phyloP scores from a whole-genome alignment of 2,797 vertebrate genomes.

The Urocyon cinereoargenteus region DNA sequence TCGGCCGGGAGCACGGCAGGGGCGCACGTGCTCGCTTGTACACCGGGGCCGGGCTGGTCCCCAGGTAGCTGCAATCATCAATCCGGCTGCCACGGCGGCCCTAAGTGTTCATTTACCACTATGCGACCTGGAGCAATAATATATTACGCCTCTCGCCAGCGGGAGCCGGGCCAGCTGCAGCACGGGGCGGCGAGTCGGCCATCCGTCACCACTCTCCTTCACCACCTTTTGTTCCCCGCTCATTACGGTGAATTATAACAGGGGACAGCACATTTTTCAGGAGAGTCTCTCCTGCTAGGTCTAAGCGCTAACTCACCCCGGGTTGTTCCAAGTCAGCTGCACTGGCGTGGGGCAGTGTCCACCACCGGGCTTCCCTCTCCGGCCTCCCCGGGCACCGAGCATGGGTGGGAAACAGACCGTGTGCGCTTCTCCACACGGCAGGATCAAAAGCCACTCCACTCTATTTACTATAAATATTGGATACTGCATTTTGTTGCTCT shows the following conservation, averaged over 20 bases:
- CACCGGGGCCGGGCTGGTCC: constrained; percentile 77
- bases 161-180: constrained; percentile 83
- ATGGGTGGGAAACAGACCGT: not conserved
- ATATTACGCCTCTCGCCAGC: constrained; percentile 80
- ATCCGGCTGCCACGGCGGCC: constrained; percentile 85
- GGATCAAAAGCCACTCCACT: constrained; percentile 49
- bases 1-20: constrained; percentile 72
- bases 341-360: not conserved
- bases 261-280: constrained; percentile 82
- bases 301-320: constrained; percentile 56
- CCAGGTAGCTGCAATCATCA: constrained; percentile 83
- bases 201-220: constrained; percentile 86
- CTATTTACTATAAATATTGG: constrained; percentile 38
- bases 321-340: constrained; percentile 29
- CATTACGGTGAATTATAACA: constrained; percentile 86
- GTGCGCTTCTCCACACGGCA: not conserved
- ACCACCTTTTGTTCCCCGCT: constrained; percentile 85
- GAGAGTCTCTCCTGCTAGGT: constrained; percentile 68
- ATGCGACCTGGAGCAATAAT: constrained; percentile 84
- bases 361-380: not conserved
- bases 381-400: not conserved
- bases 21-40: constrained; percentile 80
- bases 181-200: constrained; percentile 81
- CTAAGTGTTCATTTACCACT: constrained; percentile 89
- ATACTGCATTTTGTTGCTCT: constrained; percentile 14